These are phyloP conservation scores for Thripadectes ignobilis DNA, from an alignment of 2,797 vertebrate species.

Conservation along the genomic window DNA sequence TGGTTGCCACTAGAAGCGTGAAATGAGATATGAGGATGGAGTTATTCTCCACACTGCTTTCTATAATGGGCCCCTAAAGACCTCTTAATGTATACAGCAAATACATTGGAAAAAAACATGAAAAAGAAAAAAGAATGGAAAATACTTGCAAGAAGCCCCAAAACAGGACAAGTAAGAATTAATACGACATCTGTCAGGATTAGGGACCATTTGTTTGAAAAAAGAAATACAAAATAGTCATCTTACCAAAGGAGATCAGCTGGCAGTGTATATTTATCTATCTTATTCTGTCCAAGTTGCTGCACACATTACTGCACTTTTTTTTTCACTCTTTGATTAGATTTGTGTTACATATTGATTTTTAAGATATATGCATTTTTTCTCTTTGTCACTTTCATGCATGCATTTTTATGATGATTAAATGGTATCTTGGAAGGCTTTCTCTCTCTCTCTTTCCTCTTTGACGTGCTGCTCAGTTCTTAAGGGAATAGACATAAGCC, in stretches of 20 bases:
- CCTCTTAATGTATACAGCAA: background rate
- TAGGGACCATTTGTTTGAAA: background rate
- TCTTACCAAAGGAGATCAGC: background rate
- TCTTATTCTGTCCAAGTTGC: background rate
- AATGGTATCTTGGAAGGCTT: background rate
- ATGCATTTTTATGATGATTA: conserved; percentile 4
- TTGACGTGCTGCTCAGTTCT: background rate
- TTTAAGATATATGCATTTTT: background rate
- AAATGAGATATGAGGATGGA: background rate
- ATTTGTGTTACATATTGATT: background rate
- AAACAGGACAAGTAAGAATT: background rate
- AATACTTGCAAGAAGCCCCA: background rate
- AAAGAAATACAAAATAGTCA: background rate
- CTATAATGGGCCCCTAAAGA: background rate
- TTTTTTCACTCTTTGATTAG: background rate
- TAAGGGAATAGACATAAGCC: conserved; percentile 12
- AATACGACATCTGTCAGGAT: background rate
- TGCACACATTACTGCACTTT: background rate
- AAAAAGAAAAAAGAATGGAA: background rate
- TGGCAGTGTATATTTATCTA: background rate
- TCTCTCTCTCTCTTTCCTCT: background rate
- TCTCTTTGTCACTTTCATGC: background rate
- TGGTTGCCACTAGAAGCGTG: background rate
- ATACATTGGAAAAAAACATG: background rate
- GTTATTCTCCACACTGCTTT: background rate